These are phyloP conservation scores for Steinernema hermaphroditum DNA, from an alignment of 2,888 invertebrate species.

Conservation along the genomic window DNA sequence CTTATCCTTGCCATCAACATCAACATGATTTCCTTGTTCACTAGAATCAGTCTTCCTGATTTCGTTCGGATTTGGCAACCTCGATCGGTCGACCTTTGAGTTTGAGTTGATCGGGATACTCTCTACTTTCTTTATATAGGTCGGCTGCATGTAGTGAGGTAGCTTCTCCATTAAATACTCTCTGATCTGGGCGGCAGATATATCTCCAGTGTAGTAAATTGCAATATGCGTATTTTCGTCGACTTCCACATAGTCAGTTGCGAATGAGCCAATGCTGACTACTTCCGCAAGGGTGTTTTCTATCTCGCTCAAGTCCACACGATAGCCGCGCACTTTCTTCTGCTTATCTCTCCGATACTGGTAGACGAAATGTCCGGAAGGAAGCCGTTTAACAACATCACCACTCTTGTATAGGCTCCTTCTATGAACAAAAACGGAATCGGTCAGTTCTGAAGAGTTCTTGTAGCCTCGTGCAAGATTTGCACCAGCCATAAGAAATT, in stretches of 20 bases:
- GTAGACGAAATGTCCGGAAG: constrained; percentile 1
- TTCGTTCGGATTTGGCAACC: neutral
- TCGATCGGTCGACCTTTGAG: neutral
- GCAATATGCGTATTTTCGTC: neutral
- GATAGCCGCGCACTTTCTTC: constrained; percentile 33
- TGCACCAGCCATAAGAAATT: neutral
- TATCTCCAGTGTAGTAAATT: neutral
- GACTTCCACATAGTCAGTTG: neutral
- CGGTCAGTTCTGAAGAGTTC: neutral
- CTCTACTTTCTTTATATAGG: neutral
- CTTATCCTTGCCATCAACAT: no score
- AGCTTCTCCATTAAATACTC: neutral
- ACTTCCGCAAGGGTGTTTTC: constrained; percentile 25
- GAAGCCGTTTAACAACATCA: neutral
- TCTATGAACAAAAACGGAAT: neutral
- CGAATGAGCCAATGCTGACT: neutral
- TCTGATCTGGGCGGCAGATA: neutral
- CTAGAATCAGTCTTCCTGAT: no score
- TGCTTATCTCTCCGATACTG: constrained; percentile 33
- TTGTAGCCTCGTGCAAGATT: constrained; percentile 3
- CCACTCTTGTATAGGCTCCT: neutral
- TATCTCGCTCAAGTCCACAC: constrained; percentile 34
- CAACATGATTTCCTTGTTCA: no score
- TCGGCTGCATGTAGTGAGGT: neutral
- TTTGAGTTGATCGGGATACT: neutral